Conservation (phyloP, 2,888 invertebrate species). For the Agrotis segetum region DNA sequence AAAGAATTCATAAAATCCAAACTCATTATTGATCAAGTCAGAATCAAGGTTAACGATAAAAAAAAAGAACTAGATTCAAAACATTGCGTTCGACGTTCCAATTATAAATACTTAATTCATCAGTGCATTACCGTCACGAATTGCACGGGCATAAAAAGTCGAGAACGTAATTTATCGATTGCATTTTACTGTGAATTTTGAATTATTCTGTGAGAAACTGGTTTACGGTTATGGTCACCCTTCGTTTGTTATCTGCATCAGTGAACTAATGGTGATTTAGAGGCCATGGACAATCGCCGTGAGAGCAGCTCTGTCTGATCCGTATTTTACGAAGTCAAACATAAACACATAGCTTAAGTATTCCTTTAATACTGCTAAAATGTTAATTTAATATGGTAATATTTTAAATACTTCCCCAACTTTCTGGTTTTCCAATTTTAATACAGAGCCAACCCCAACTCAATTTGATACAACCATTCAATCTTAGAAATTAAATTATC, state of each 20-base stretch:
- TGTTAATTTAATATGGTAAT: slow-evolving; percentile 27
- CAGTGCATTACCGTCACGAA: slow-evolving; percentile 48
- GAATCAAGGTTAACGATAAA: slow-evolving; percentile 39
- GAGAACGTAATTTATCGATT: slow-evolving; percentile 33
- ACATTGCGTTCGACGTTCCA: slow-evolving; percentile 55
- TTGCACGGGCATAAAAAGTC: slow-evolving; percentile 38
- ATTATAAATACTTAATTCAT: slow-evolving; percentile 48
- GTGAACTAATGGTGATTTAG: slow-evolving; percentile 52
- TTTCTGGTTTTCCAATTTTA: slow-evolving; percentile 31
- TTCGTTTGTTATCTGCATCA: slow-evolving; percentile 62
- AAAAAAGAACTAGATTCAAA: slow-evolving; percentile 43
- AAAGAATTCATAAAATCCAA: slow-evolving; percentile 24
- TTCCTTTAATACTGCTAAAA: slow-evolving; percentile 10
- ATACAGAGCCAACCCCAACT: slow-evolving; percentile 20
- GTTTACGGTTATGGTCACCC: slow-evolving; percentile 61
- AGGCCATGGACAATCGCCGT: slow-evolving; percentile 61
- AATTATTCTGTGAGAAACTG: slow-evolving; percentile 56
- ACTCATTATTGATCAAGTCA: slow-evolving; percentile 45
- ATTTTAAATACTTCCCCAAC: slow-evolving; percentile 16
- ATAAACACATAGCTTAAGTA: background rate
- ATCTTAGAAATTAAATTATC: slow-evolving; percentile 38
- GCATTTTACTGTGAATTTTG: slow-evolving; percentile 49
- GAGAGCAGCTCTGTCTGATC: slow-evolving; percentile 45
- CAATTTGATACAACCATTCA: slow-evolving; percentile 25
- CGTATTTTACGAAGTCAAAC: slow-evolving; percentile 2